phyloP scores from a whole-genome alignment of 2,888 invertebrate species.

The Pandemis cinnamomeana region DNA sequence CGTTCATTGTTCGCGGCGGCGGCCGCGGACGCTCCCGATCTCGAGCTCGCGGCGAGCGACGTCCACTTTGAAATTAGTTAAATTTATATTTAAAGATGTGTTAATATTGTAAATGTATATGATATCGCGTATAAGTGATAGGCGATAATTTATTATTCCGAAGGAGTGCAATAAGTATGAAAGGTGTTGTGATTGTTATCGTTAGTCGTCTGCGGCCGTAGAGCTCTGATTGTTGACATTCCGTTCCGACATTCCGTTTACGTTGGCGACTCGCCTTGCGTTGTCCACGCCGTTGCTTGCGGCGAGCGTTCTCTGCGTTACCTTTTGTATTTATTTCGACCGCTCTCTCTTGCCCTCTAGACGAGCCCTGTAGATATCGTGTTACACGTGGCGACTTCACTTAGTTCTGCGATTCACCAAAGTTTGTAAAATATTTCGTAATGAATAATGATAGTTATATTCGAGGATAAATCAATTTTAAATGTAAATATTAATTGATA shows the following conservation, averaged over 20 bases:
- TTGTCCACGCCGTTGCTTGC: constrained; percentile 37
- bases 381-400: constrained; percentile 76
- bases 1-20: constrained; percentile 3
- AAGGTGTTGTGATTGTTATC: constrained; percentile 82
- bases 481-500: constrained; percentile 81
- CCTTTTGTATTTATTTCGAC: constrained; percentile 33
- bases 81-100: constrained; percentile 82
- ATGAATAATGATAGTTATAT: constrained; percentile 80
- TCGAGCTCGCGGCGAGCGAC: constrained; percentile 54
- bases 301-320: constrained; percentile 36
- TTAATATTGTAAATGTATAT: constrained; percentile 84
- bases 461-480: constrained; percentile 80
- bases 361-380: constrained; percentile 65
- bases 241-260: constrained; percentile 72
- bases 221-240: constrained; percentile 73
- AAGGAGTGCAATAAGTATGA: constrained; percentile 84
- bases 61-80: constrained; percentile 77
- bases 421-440: constrained; percentile 84
- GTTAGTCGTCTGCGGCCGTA: constrained; percentile 61
- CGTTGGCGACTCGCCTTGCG: constrained; percentile 39
- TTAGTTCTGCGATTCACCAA: constrained; percentile 79
- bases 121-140: constrained; percentile 75
- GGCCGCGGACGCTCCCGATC: constrained; percentile 16
- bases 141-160: constrained; percentile 78
- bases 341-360: constrained; percentile 32